A percentile compares a stretch with the other conserved stretches of the same genome.
Evolutionary conservation across 2,888 invertebrate species (phyloP).

Genomic region (Disparrhopalites patrizii): DNA sequence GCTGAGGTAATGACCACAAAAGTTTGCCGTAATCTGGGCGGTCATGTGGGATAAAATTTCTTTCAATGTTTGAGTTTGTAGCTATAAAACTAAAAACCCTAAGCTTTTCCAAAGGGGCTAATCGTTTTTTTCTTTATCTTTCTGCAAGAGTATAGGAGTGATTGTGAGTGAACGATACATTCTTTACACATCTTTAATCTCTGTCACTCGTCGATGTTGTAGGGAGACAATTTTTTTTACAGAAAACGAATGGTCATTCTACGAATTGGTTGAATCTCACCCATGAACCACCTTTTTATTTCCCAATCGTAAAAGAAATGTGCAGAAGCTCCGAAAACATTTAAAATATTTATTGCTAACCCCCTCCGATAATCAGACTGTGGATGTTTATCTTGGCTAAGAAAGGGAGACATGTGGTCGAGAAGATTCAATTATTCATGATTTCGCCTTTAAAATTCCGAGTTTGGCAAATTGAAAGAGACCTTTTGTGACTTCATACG

Average conservation of each 20-base stretch:
- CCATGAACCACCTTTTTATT: too few relatives aligned
- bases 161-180: background rate
- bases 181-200: background rate
- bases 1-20: too few relatives aligned
- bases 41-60: background rate
- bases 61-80: background rate
- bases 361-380: too few relatives aligned
- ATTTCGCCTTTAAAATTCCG: constrained; percentile 8
- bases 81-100: too few relatives aligned
- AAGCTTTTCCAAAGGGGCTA: too few relatives aligned
- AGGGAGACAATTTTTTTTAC: too few relatives aligned
- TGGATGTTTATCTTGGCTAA: background rate
- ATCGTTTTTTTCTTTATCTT: background rate
- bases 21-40: too few relatives aligned
- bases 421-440: background rate
- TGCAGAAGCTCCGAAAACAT: background rate
- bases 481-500: background rate
- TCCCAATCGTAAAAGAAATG: background rate
- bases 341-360: background rate
- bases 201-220: too few relatives aligned
- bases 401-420: background rate
- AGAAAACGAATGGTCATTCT: too few relatives aligned
- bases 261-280: background rate
- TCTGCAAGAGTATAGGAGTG: background rate
- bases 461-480: background rate